phyloP scores from a whole-genome alignment of 1,140 invertebrate genomes.

The Drosophila gunungcola region DNA sequence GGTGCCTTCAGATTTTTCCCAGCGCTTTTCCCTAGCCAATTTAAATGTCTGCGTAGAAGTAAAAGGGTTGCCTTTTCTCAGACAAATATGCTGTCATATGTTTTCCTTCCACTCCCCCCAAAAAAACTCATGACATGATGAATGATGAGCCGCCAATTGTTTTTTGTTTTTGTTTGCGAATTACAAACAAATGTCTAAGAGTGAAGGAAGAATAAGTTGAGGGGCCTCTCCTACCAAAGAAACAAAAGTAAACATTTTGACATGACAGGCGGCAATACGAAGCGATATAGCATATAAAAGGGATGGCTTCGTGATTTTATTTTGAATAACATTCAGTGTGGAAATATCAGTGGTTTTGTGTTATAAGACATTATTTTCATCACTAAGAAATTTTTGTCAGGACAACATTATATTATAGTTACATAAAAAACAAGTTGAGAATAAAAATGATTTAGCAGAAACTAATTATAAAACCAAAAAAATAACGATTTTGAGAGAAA shows the following conservation, averaged over 20 bases:
- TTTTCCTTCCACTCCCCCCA: constrained; percentile 5
- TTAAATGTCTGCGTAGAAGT: constrained; percentile 45
- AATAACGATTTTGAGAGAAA: too few species aligned
- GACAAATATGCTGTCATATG: constrained; percentile 77
- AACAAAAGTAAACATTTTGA: constrained; percentile 58
- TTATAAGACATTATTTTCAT: background rate
- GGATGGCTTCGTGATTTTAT: background rate
- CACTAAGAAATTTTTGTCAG: too few species aligned
- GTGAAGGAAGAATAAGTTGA: constrained; percentile 43
- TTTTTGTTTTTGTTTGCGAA: constrained; percentile 63
- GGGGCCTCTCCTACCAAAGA: constrained; percentile 2
- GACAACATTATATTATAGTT: too few species aligned
- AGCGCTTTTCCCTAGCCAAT: constrained; percentile 51
- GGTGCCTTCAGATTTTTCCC: constrained; percentile 35
- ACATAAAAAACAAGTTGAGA: too few species aligned
- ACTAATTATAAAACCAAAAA: too few species aligned
- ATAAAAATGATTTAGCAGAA: too few species aligned
- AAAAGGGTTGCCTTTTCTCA: constrained; percentile 30
- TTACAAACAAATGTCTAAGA: constrained; percentile 68
- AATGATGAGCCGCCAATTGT: constrained; percentile 74
- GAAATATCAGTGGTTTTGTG: background rate
- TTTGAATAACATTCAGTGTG: background rate
- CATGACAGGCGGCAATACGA: constrained; percentile 47
- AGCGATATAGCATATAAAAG: constrained; percentile 13
- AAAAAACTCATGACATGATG: constrained; percentile 47